Evolutionary conservation across 2,113 vertebrate genomes (phyloP).

Genomic region (Plectropomus leopardus): DNA sequence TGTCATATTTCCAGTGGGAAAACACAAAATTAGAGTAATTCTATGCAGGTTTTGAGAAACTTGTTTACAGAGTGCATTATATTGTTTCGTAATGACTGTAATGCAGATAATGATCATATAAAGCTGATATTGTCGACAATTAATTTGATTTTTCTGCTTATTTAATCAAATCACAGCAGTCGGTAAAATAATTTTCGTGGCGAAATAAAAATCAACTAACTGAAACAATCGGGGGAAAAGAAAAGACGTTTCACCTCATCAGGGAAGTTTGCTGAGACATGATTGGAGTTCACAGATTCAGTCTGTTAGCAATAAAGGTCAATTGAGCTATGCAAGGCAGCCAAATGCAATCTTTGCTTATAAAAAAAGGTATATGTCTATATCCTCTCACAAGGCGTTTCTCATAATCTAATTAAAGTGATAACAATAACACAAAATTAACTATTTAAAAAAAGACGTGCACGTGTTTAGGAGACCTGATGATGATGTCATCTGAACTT

Average conservation of each 20-base stretch:
- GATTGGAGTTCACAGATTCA: constrained; percentile 62
- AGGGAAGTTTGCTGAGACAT: constrained; percentile 63
- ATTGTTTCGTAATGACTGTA: constrained; percentile 8
- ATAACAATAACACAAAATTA: constrained; percentile 27
- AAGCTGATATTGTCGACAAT: background rate
- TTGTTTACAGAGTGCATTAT: background rate
- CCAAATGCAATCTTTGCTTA: constrained; percentile 72
- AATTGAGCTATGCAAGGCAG: constrained; percentile 83
- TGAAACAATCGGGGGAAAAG: constrained; percentile 8
- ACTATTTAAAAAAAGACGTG: constrained; percentile 30
- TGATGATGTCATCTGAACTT: constrained; percentile 51
- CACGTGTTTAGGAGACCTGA: constrained; percentile 50
- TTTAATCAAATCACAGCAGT: constrained; percentile 25
- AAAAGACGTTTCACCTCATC: constrained; percentile 33
- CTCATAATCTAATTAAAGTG: constrained; percentile 33
- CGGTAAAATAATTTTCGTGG: background rate
- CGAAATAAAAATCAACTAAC: constrained; percentile 7
- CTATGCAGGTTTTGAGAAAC: background rate
- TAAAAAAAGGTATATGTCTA: constrained; percentile 45
- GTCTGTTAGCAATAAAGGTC: constrained; percentile 78
- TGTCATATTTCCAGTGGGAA: constrained; percentile 5
- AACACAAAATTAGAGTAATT: constrained; percentile 15
- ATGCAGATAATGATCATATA: background rate
- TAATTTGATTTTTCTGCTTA: constrained; percentile 8
- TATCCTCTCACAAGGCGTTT: constrained; percentile 48